Percentiles rank a stretch among this genome's conserved stretches.
phyloP scores from a whole-genome alignment of 2,888 invertebrate species.

The Tricholauxania praeusta region DNA sequence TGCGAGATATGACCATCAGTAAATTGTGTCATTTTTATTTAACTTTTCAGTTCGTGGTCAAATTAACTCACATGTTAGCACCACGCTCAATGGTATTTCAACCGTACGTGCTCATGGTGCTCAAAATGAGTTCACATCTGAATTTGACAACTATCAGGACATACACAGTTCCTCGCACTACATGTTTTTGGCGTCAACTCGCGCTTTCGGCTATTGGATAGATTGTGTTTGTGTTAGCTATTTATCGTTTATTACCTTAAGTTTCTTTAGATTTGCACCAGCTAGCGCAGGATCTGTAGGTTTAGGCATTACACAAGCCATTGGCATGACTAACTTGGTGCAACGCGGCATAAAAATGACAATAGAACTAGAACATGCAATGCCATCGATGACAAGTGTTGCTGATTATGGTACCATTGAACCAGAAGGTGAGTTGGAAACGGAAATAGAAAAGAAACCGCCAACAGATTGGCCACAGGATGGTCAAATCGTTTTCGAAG shows the following conservation, averaged over 20 bases:
- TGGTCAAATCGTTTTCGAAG: constrained; percentile 77
- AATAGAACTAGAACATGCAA: constrained; percentile 87
- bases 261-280: constrained; percentile 80
- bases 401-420: constrained; percentile 74
- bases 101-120: constrained; percentile 92
- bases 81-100: constrained; percentile 88
- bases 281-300: constrained; percentile 82
- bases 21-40: no score
- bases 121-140: constrained; percentile 80
- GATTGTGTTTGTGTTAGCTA: constrained; percentile 90
- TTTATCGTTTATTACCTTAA: constrained; percentile 86
- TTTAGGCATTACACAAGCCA: constrained; percentile 83
- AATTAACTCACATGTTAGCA: constrained; percentile 93
- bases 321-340: constrained; percentile 77
- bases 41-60: constrained; percentile 83
- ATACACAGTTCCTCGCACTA: constrained; percentile 94
- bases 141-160: constrained; percentile 87
- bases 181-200: constrained; percentile 87
- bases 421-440: constrained; percentile 73
- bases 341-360: constrained; percentile 93
- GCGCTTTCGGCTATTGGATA: constrained; percentile 94
- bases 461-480: constrained; percentile 80
- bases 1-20: no score
- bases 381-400: constrained; percentile 89
- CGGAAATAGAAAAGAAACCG: constrained; percentile 75